Base-by-base conservation (phyloP, 2,797 vertebrate genomes). In the Eulemur coronatus region DNA sequence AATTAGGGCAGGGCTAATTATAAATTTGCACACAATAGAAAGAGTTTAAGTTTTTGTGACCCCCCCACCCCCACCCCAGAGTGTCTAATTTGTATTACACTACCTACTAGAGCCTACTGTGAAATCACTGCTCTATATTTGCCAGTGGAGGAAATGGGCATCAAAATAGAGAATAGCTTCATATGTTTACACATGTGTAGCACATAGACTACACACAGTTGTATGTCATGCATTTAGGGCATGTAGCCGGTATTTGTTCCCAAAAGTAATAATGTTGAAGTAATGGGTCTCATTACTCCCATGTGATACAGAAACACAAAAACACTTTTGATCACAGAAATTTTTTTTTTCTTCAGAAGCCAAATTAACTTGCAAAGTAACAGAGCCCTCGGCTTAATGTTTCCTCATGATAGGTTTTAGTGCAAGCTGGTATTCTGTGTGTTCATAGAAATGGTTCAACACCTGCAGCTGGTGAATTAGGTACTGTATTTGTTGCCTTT, bases 201-300 rank as follows among this genome's bases (percentile, higher is more conserved):
- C 24, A 24, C 46, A 1, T 84, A 81, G 79, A 93, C 80, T 89
- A 61, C 91, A 84, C 86, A 20, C 61, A 35, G 80, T 33, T 78
- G 76, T 88, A 43, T 87, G 95, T 97, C 96, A 85, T 96, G 91
- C 93, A 10, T 91, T 94, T 35, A 57, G 48, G 89, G 80, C 80
- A 41, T 79, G 63, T 97, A 86, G 93, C 95, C 84, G 5, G 46
- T 98, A 93, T 97, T 97, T 96, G 80, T 92, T 96, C 92, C 92
- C 84, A 63, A 3, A 86, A 95, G 80, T 97, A 59, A 69, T 78
- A 50, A 94, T 90, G 94, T 93, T 97, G 91, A 97, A 95, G 38
- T 63, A 86, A 84, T 35, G 30, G 82, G 81, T 86, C 79, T 30
- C 0, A 76, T 98, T 95, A 98, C 52, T 41, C 82, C 78, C 38